Conservation (phyloP, 2,888 invertebrate species). For the Lycocerus yunnanus region DNA sequence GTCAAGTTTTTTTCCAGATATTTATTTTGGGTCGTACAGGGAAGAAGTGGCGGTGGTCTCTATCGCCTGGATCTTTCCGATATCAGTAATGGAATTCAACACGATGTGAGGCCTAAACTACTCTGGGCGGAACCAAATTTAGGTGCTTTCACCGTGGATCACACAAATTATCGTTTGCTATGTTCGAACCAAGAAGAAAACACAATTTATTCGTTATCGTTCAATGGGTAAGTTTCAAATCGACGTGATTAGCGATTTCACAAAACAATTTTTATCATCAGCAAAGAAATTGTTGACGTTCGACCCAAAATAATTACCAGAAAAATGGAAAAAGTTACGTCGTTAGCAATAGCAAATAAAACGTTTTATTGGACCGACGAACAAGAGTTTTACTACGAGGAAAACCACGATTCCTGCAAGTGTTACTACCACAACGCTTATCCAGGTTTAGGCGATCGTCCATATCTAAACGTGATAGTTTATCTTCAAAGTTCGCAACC, state of each 20-base stretch:
- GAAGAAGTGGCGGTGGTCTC: constrained; percentile 65
- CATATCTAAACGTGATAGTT: constrained; percentile 54
- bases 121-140: constrained; percentile 70
- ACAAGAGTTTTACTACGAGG: constrained; percentile 75
- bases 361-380: constrained; percentile 89
- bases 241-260: neutral
- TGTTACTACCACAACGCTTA: constrained; percentile 80
- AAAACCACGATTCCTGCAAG: constrained; percentile 70
- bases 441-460: constrained; percentile 57
- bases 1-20: constrained; percentile 60
- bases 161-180: constrained; percentile 77
- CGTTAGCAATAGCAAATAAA: constrained; percentile 75
- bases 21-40: constrained; percentile 76
- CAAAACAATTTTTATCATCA: constrained; percentile 42
- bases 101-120: constrained; percentile 68
- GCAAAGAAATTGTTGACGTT: constrained; percentile 72
- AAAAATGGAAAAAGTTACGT: constrained; percentile 73
- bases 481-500: constrained; percentile 77
- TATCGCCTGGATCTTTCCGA: constrained; percentile 78
- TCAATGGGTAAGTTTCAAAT: constrained; percentile 71
- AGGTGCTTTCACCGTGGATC: constrained; percentile 84
- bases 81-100: constrained; percentile 74
- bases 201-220: constrained; percentile 78
- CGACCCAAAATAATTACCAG: constrained; percentile 76
- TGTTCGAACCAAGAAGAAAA: constrained; percentile 76